A percentile compares a stretch with the other conserved stretches of the same genome.
These are phyloP conservation scores for Actinopyga echinites DNA, from an alignment of 53 echinoderm and acorn worm genomes.

Conservation along the genomic window DNA sequence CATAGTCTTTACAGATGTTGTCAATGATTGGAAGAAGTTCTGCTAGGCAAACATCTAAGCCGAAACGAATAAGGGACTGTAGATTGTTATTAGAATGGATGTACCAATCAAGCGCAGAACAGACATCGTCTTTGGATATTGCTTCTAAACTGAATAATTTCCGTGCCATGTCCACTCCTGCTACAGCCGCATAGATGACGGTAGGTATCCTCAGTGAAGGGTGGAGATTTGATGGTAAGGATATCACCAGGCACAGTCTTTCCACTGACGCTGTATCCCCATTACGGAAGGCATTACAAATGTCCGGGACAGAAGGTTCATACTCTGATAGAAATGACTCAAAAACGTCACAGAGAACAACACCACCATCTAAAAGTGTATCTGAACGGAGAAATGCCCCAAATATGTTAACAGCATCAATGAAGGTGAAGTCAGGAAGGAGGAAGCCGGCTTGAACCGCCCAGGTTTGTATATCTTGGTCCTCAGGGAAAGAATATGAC, in stretches of 20 bases:
- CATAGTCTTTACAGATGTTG: neutral
- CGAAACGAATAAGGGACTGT: neutral
- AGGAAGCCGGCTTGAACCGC: neutral
- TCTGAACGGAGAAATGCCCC: neutral
- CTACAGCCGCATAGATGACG: neutral
- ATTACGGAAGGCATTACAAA: neutral
- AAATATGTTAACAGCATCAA: neutral
- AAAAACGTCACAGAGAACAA: neutral
- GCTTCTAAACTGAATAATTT: neutral
- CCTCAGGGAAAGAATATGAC: neutral
- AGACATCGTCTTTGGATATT: neutral
- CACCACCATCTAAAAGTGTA: neutral
- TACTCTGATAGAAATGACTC: neutral
- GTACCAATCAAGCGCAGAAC: neutral
- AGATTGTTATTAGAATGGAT: neutral
- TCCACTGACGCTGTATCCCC: neutral
- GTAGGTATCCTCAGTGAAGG: neutral
- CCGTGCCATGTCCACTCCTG: neutral
- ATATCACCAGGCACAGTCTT: neutral
- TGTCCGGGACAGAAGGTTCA: neutral
- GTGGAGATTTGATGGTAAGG: neutral
- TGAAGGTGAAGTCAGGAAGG: neutral
- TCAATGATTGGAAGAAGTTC: neutral
- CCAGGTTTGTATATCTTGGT: neutral
- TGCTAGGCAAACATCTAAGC: neutral